A percentile compares a stretch with the other conserved stretches of the same genome.
phyloP scores from a whole-genome alignment of 2,888 invertebrate species.

The Chaitophorus viminalis region DNA sequence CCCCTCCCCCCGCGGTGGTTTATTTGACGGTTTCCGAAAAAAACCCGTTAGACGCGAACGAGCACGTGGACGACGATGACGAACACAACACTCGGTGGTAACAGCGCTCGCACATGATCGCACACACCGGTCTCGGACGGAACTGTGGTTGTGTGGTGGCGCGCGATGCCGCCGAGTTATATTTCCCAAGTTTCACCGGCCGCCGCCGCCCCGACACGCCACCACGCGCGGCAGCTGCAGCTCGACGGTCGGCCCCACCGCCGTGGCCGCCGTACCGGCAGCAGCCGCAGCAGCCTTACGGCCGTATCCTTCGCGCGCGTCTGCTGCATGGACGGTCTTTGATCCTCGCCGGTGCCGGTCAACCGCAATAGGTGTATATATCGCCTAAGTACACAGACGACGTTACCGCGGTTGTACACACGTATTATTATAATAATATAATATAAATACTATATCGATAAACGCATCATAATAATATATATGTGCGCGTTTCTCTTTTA shows the following conservation, averaged over 20 bases:
- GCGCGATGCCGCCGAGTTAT: conserved; percentile 48
- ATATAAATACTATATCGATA: not conserved
- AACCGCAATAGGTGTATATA: not conserved
- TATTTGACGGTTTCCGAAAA: not conserved
- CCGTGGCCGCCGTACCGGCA: not conserved
- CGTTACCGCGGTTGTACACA: not conserved
- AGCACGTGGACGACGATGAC: conserved; percentile 41
- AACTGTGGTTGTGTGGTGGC: conserved; percentile 49
- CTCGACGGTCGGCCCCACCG: conserved; percentile 7
- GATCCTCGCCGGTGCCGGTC: conserved; percentile 7
- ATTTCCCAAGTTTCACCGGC: conserved; percentile 53
- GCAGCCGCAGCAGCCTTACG: not conserved
- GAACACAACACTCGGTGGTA: not conserved
- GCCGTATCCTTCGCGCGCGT: conserved; percentile 5
- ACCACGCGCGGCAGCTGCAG: conserved; percentile 20
- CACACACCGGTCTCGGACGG: conserved; percentile 32
- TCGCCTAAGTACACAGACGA: no score
- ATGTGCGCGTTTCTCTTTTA: not conserved
- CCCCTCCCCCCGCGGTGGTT: not conserved
- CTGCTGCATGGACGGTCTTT: not conserved
- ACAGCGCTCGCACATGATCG: conserved; percentile 42
- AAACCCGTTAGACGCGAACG: not conserved
- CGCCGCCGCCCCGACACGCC: conserved; percentile 14
- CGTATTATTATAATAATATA: not conserved
- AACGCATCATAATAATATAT: not conserved